Evolutionary conservation across 2,888 invertebrate species (phyloP), one percentile per base, ranked within the genome.

Genomic region (Micoletzkya japonica): DNA sequence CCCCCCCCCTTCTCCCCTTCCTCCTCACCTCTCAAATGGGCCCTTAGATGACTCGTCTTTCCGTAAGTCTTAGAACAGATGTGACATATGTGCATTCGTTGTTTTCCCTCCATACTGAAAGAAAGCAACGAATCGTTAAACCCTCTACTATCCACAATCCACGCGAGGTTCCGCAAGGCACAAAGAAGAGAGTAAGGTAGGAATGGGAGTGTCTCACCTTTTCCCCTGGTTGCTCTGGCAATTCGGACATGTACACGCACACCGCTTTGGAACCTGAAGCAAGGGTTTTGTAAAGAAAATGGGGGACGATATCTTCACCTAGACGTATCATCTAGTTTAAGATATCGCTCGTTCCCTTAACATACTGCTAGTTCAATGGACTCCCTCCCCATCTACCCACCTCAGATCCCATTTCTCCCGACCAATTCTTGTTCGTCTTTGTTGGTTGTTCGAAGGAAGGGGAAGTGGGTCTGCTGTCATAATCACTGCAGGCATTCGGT

Each of bases 171-270:
- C n/a, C 10, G 28, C 7, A 24, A 54, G 56, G 24, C 14, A 54
- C 7, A 54, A 54, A 24, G 56, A 28, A 24, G 10, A 20, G 10
- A 44, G 10, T 10, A 17, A 24, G 56, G n/a, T 7, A 24, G 24
- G 24, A 24, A 24, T 20, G 20, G 10, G 28, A 52, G 10, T 74
- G 76, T 72, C 52, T 77, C 77, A 73, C 72, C 44, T 77, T 68
- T n/a, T 69, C 20, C 70, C 70, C 17, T 71, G 77, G 59, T 77
- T 77, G 70, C 66, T 75, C 57, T 76, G 74, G 86, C 97, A 97
- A 87, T 97, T 96, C 0, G 96, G 97, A 87, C 96, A 97, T 0
- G 95, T 95, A 87, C 97, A 97, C 0, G 96, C 96, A 10, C 96
- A 94, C 54, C 97, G 88, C 81, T 84, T 84, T 39, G 82, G 79